A percentile compares a stretch with the other conserved stretches of the same genome.
Evolutionary conservation across 2,113 vertebrate genomes (phyloP).

Genomic region (Limnothrissa miodon): DNA sequence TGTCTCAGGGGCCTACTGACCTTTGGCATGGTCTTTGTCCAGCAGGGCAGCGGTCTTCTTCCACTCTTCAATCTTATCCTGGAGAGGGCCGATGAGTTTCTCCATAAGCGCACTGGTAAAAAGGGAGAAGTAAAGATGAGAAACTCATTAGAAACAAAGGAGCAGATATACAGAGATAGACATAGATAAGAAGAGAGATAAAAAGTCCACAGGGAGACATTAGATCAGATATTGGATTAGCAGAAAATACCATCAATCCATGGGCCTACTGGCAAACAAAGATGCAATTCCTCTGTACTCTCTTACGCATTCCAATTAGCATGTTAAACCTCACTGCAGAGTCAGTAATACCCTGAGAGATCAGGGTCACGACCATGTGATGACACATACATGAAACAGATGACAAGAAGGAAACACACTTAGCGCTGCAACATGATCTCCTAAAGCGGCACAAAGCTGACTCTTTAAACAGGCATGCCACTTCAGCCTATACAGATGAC

Average conservation of each 20-base stretch:
- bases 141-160: conserved; percentile 21
- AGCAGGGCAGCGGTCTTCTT: conserved; percentile 94
- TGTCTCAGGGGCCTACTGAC: conserved; percentile 56
- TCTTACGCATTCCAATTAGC: not conserved
- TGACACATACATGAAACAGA: conserved; percentile 11
- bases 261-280: not conserved
- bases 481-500: too few relatives aligned
- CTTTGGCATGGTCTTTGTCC: conserved; percentile 98
- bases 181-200: not conserved
- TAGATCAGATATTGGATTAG: not conserved
- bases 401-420: conserved; percentile 3
- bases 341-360: conserved; percentile 16
- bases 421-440: not conserved
- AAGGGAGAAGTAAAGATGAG: conserved; percentile 22
- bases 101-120: conserved; percentile 86
- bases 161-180: not conserved
- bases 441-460: not conserved
- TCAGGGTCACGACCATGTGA: not conserved
- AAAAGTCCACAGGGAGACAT: not conserved
- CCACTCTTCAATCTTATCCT: conserved; percentile 98
- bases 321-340: not conserved
- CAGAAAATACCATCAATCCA: not conserved
- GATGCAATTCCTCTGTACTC: not conserved
- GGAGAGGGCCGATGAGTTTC: conserved; percentile 91
- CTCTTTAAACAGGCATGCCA: not conserved